Percentiles rank a stretch among this genome's conserved stretches.
Evolutionary conservation across 2,888 invertebrate species (phyloP).

Genomic region (Xanthia icteritia): DNA sequence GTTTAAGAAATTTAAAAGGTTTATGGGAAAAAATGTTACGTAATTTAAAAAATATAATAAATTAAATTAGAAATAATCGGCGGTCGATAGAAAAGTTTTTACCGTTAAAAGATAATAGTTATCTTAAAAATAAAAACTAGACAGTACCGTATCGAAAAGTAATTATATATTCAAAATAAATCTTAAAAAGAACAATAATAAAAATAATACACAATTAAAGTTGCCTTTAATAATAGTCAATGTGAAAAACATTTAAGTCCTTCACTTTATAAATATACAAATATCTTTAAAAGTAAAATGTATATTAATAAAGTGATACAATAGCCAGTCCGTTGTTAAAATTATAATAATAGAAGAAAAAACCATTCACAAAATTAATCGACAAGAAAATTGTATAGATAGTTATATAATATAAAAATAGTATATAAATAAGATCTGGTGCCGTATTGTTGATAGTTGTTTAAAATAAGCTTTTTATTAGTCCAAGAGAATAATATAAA

Average conservation of each 20-base stretch:
- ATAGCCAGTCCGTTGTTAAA: constrained; percentile 8
- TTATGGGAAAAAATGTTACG: constrained; percentile 37
- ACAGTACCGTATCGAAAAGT: neutral
- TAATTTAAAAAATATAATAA: constrained; percentile 15
- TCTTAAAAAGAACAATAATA: constrained; percentile 14
- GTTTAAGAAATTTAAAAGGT: constrained; percentile 35
- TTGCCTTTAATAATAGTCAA: constrained; percentile 18
- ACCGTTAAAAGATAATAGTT: neutral
- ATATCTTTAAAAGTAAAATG: constrained; percentile 7
- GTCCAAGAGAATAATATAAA: constrained; percentile 22
- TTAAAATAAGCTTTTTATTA: constrained; percentile 48
- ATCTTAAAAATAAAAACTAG: constrained; percentile 2
- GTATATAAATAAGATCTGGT: constrained; percentile 48
- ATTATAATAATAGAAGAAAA: neutral
- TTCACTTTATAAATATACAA: constrained; percentile 24
- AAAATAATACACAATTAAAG: neutral
- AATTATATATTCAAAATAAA: constrained; percentile 8
- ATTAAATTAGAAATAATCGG: constrained; percentile 3
- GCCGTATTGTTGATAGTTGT: constrained; percentile 65
- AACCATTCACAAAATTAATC: neutral
- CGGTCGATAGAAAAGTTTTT: constrained; percentile 14
- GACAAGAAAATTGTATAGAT: constrained; percentile 8
- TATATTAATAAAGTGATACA: constrained; percentile 3
- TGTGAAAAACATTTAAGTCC: neutral
- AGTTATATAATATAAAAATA: constrained; percentile 22